Evolutionary conservation across 2,797 vertebrate genomes (phyloP).

Genomic region (Channallabes apus): DNA sequence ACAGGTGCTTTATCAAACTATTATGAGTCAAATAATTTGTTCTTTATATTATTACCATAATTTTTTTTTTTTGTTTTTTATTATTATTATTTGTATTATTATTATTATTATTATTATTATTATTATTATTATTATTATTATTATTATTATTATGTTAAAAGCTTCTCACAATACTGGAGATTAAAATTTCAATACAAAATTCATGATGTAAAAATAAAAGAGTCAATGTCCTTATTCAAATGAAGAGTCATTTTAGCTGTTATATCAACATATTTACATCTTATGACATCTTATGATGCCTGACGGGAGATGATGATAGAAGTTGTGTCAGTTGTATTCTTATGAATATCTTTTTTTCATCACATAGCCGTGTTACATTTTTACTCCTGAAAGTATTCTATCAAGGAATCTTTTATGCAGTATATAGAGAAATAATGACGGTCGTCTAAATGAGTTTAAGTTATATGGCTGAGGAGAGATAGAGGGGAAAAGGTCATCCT

Average conservation of each 20-base stretch:
- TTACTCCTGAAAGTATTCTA: not conserved
- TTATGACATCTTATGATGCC: not conserved
- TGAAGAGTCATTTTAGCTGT: not conserved
- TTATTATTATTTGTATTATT: too few relatives aligned
- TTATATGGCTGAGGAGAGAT: too few relatives aligned
- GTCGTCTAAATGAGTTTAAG: not conserved
- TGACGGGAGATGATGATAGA: not conserved
- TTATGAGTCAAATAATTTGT: not conserved
- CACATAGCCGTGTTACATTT: not conserved
- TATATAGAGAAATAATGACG: not conserved
- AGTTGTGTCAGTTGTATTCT: not conserved
- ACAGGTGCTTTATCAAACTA: constrained; percentile 74
- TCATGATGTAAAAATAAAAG: not conserved
- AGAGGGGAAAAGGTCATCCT: not conserved
- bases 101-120: not conserved
- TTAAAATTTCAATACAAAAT: not conserved
- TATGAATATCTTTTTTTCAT: not conserved
- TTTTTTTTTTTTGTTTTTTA: too few relatives aligned
- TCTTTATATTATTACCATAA: too few relatives aligned
- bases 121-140: not conserved
- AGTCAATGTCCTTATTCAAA: not conserved
- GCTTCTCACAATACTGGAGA: not conserved
- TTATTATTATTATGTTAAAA: too few relatives aligned
- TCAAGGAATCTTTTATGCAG: too few relatives aligned
- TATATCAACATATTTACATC: not conserved